A percentile compares a stretch with the other conserved stretches of the same genome.
Conservation (phyloP, 2,113 vertebrate species). For the Dendrocopos noguchii region DNA sequence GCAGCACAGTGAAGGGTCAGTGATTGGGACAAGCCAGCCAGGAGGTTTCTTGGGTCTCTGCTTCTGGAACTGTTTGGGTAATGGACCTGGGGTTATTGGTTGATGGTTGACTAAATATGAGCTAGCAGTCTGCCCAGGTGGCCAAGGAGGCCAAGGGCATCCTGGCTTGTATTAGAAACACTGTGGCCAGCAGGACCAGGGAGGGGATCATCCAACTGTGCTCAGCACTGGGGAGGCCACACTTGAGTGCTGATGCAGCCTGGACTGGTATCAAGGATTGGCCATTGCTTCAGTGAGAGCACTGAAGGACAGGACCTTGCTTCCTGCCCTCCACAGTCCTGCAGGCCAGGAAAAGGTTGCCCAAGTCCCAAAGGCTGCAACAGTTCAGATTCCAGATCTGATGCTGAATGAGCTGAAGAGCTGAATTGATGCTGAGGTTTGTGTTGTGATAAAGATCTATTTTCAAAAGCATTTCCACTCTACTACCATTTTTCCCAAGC, state of each 20-base stretch:
- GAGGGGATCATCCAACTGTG: no score
- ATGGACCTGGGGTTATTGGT: no score
- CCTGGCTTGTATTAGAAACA: no score
- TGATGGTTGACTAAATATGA: no score
- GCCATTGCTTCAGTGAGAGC: background rate
- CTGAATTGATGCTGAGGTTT: conserved; percentile 39
- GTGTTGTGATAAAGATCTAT: conserved; percentile 62
- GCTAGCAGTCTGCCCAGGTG: no score
- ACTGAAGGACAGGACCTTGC: background rate
- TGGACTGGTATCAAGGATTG: no score
- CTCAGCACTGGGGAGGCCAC: no score
- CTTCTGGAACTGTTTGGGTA: background rate
- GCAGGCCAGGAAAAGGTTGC: conserved; percentile 35
- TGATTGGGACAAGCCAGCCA: background rate
- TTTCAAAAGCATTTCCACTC: conserved; percentile 42
- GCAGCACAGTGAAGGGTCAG: fast-evolving
- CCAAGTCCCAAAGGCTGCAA: background rate
- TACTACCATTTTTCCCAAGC: conserved; percentile 61
- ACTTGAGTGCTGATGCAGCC: no score
- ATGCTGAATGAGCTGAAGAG: conserved; percentile 37
- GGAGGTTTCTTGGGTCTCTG: background rate
- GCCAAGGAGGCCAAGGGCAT: no score
- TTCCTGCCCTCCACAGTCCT: background rate
- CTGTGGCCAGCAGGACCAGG: no score
- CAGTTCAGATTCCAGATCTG: conserved; percentile 29